A percentile compares a stretch with the other conserved stretches of the same genome.
phyloP scores from a whole-genome alignment of 2,888 invertebrate species.

The Drosophila gaucha region DNA sequence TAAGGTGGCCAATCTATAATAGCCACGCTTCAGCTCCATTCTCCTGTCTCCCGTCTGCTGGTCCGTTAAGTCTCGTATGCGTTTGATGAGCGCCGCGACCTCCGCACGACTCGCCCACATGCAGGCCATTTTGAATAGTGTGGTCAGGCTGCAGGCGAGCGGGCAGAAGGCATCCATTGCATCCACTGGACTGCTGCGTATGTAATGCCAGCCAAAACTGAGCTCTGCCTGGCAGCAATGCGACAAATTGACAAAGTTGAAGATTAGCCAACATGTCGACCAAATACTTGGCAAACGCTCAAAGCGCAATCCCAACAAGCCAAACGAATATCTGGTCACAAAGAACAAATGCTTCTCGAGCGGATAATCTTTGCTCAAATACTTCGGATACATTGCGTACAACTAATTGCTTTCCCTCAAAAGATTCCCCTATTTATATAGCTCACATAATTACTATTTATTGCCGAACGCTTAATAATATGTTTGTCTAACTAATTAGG shows the following conservation, averaged over 20 bases:
- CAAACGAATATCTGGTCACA: conserved; percentile 55
- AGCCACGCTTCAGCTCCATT: conserved; percentile 29
- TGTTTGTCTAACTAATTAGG: conserved; percentile 42
- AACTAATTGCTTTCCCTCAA: neutral
- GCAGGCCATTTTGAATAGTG: conserved; percentile 62
- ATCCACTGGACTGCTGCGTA: conserved; percentile 51
- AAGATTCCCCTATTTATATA: conserved; percentile 35
- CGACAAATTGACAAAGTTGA: conserved; percentile 63
- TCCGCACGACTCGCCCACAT: conserved; percentile 62
- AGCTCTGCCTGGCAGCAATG: conserved; percentile 72
- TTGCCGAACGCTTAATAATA: conserved; percentile 40
- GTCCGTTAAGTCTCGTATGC: conserved; percentile 52
- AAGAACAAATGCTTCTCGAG: conserved; percentile 63
- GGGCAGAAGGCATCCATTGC: conserved; percentile 75
- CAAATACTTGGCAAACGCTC: conserved; percentile 23
- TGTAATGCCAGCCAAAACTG: conserved; percentile 56
- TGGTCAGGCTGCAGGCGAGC: conserved; percentile 65
- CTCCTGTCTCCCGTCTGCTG: conserved; percentile 13
- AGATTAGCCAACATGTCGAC: conserved; percentile 45
- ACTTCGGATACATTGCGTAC: conserved; percentile 60
- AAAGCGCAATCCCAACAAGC: conserved; percentile 54
- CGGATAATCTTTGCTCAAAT: conserved; percentile 51
- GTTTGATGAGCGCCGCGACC: conserved; percentile 48
- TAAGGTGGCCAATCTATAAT: conserved; percentile 48
- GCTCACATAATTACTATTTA: conserved; percentile 18